Percentiles rank a stretch among this genome's conserved stretches.
Conservation (phyloP, 2,113 vertebrate species). For the Calypte anna region DNA sequence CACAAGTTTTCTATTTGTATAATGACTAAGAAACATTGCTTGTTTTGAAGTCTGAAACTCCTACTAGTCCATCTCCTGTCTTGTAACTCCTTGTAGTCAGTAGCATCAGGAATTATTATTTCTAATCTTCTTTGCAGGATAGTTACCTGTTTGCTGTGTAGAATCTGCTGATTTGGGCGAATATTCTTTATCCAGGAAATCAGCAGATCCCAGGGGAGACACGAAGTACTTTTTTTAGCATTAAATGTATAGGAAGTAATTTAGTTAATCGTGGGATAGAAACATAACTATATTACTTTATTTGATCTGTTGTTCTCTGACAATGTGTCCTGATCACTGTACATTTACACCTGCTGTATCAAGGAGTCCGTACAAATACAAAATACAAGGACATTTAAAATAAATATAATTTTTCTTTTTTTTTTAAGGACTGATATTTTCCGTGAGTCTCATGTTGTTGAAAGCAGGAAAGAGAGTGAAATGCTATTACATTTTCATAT, state of each 20-base stretch:
- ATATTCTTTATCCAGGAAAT: neutral
- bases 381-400: neutral
- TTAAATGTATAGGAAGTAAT: neutral
- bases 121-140: neutral
- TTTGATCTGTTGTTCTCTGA: slow-evolving; percentile 18
- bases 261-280: slow-evolving; percentile 8
- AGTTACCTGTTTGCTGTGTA: neutral
- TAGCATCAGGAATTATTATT: neutral
- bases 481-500: neutral
- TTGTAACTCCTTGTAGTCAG: neutral
- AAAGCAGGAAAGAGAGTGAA: neutral
- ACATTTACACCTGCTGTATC: slow-evolving; percentile 1
- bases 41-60: neutral
- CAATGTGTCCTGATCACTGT: neutral
- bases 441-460: neutral
- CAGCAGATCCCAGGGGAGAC: neutral
- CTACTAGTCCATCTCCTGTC: neutral
- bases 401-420: neutral
- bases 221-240: neutral
- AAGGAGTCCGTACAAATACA: neutral
- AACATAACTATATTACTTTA: slow-evolving; percentile 3
- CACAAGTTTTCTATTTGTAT: neutral
- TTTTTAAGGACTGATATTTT: slow-evolving; percentile 6
- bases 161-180: neutral
- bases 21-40: neutral